These are phyloP conservation scores for Ricordea florida DNA, from an alignment of 92 coral and sea anemone species.

Conservation along the genomic window DNA sequence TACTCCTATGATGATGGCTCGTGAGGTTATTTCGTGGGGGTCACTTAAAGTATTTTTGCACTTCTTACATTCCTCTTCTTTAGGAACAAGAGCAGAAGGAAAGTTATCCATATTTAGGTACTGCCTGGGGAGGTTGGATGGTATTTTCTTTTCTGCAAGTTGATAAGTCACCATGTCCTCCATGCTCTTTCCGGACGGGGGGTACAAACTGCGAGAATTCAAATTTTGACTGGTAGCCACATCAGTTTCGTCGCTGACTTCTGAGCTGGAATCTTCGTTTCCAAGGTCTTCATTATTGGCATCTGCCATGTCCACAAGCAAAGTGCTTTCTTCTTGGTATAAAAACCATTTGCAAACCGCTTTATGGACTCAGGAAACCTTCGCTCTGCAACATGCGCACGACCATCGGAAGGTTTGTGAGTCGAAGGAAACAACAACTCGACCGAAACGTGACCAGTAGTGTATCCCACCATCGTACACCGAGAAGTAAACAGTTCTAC, in stretches of 20 bases:
- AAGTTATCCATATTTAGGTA: neutral
- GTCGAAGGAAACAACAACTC: slow-evolving; percentile 24
- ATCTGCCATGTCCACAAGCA: neutral
- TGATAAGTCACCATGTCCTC: slow-evolving; percentile 7
- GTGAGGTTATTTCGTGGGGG: neutral
- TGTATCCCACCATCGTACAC: slow-evolving; percentile 46
- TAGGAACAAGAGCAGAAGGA: slow-evolving; percentile 3
- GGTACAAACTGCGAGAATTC: neutral
- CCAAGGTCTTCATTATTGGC: too few species aligned
- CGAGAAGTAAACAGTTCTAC: slow-evolving; percentile 26
- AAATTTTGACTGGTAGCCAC: neutral
- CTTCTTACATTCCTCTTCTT: neutral
- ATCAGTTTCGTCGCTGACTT: neutral
- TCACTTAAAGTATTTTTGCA: slow-evolving; percentile 2
- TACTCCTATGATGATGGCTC: slow-evolving; percentile 13
- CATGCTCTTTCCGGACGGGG: neutral
- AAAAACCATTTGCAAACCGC: slow-evolving; percentile 27
- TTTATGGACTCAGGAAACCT: slow-evolving; percentile 38
- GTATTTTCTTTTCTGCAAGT: neutral
- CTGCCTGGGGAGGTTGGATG: neutral
- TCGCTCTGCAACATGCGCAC: slow-evolving; percentile 18
- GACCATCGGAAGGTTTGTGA: neutral
- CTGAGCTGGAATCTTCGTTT: neutral
- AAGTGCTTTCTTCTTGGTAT: neutral
- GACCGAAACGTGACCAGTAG: slow-evolving; percentile 47